A percentile compares a stretch with the other conserved stretches of the same genome.
Conservation (phyloP, 2,888 invertebrate species). For the Pseudoips prasinana region DNA sequence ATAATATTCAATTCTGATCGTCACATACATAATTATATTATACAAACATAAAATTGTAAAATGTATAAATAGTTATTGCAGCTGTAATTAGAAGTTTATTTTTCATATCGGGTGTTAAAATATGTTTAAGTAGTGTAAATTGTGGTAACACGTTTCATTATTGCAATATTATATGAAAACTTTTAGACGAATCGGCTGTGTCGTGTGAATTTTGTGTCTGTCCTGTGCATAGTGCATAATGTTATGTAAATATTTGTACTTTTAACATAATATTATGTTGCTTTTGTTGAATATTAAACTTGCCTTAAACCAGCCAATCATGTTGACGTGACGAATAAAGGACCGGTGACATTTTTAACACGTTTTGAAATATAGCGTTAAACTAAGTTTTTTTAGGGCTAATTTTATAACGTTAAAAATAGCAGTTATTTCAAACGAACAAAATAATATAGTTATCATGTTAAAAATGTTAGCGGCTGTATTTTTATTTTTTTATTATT, state of each 20-base stretch:
- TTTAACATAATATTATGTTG: constrained; percentile 23
- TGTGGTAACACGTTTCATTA: constrained; percentile 72
- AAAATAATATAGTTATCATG: neutral
- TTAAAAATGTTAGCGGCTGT: constrained; percentile 16
- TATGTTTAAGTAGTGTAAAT: constrained; percentile 78
- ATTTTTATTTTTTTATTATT: constrained; percentile 5
- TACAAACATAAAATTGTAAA: constrained; percentile 69
- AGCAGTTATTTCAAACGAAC: constrained; percentile 1
- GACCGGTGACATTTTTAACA: constrained; percentile 20
- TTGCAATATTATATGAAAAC: constrained; percentile 65
- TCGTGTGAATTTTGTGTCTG: constrained; percentile 72
- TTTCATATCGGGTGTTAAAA: constrained; percentile 81
- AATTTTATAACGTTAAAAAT: constrained; percentile 2
- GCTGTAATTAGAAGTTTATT: constrained; percentile 82
- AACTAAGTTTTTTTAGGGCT: constrained; percentile 1
- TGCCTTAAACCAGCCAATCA: constrained; percentile 34
- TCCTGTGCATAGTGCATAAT: constrained; percentile 65
- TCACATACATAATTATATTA: constrained; percentile 44
- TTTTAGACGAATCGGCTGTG: constrained; percentile 79
- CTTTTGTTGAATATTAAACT: constrained; percentile 30
- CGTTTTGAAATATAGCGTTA: neutral
- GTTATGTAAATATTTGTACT: constrained; percentile 64
- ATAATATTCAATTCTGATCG: constrained; percentile 41
- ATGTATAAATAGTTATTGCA: constrained; percentile 82
- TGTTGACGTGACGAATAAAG: constrained; percentile 18